phyloP scores from a whole-genome alignment of 2,113 vertebrate species.

The Otus sunia region DNA sequence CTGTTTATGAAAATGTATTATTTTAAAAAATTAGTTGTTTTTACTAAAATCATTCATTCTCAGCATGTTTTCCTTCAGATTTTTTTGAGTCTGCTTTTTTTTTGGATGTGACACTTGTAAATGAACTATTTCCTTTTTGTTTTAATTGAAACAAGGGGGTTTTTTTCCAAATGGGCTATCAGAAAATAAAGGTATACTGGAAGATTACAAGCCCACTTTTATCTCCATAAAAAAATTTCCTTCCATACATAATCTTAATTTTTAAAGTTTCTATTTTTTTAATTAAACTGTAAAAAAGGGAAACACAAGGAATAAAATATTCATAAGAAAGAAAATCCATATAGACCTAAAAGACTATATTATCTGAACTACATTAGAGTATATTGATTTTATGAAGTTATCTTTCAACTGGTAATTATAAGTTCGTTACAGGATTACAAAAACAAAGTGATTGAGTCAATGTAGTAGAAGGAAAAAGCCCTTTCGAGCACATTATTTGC shows the following conservation, averaged over 20 bases:
- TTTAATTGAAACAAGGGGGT: neutral
- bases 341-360: neutral
- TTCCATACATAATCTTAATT: neutral
- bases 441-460: neutral
- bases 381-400: neutral
- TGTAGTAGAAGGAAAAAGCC: neutral
- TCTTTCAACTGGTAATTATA: constrained; percentile 38
- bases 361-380: neutral
- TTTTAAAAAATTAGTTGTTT: neutral
- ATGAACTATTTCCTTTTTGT: neutral
- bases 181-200: neutral
- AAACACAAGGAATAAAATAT: neutral
- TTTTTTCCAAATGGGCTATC: neutral
- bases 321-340: constrained; percentile 29
- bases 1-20: neutral
- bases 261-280: neutral
- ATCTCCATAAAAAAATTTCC: neutral
- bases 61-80: neutral
- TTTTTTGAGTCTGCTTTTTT: neutral
- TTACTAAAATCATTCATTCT: neutral
- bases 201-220: neutral
- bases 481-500: neutral
- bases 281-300: neutral
- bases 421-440: constrained; percentile 4
- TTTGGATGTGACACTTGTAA: neutral